Evolutionary conservation across 2,113 vertebrate genomes (phyloP).

Genomic region (Gadus chalcogrammus): DNA sequence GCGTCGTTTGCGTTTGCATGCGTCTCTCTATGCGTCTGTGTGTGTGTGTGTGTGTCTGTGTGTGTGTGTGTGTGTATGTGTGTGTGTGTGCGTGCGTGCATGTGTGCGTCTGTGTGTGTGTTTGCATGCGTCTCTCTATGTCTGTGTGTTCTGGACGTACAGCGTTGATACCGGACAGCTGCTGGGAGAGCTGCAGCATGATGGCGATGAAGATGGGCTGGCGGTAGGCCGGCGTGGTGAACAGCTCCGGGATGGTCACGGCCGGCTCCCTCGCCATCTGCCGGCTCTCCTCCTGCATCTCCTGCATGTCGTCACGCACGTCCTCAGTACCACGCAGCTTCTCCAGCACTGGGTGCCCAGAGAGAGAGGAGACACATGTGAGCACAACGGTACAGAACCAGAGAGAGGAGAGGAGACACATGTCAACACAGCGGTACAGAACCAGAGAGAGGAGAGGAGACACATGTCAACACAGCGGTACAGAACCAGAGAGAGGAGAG

Average conservation of each 20-base stretch:
- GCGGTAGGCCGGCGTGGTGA: conserved; percentile 84
- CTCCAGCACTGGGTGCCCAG: conserved; percentile 76
- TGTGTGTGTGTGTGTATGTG: too few species aligned
- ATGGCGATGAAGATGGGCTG: conserved; percentile 91
- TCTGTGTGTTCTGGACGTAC: conserved; percentile 38
- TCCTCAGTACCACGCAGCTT: conserved; percentile 88
- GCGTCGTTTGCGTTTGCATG: too few species aligned
- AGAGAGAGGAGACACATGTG: not conserved
- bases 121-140: not conserved
- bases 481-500: too few species aligned
- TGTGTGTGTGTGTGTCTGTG: too few species aligned
- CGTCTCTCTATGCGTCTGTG: too few species aligned
- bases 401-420: too few species aligned
- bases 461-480: too few species aligned
- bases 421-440: too few species aligned
- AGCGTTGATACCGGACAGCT: conserved; percentile 87
- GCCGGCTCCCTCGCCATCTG: conserved; percentile 95
- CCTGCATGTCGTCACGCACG: conserved; percentile 84
- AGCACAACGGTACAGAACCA: too few species aligned
- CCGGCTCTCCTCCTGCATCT: conserved; percentile 95
- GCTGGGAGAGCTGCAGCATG: conserved; percentile 92
- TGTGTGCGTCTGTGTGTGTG: too few species aligned
- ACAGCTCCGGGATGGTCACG: conserved; percentile 89
- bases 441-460: too few species aligned
- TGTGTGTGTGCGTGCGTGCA: too few species aligned